Percentiles rank a stretch among this genome's conserved stretches.
These are phyloP conservation scores for Dendrolimus punctatus DNA, from an alignment of 1,140 invertebrate genomes.

Conservation along the genomic window DNA sequence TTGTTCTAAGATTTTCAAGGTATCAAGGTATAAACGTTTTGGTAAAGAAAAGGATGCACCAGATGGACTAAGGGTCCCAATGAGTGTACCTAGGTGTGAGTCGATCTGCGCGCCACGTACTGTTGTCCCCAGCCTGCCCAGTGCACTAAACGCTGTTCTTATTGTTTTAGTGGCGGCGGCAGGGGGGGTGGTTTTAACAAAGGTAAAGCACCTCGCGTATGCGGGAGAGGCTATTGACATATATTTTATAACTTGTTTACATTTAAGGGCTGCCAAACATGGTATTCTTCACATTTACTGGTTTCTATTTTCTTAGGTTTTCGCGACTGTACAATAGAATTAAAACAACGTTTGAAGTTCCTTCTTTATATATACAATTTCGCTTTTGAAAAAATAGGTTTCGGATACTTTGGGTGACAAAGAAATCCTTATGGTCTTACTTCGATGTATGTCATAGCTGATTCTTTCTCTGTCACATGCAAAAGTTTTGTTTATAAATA, in stretches of 20 bases:
- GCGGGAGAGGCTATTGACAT: slow-evolving; percentile 79
- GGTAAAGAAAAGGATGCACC: slow-evolving; percentile 62
- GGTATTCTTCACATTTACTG: slow-evolving; percentile 21
- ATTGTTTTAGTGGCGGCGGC: slow-evolving; percentile 90
- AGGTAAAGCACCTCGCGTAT: slow-evolving; percentile 85
- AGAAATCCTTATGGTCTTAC: too few species aligned
- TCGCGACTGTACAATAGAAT: neutral
- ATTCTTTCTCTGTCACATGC: too few species aligned
- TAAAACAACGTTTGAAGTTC: neutral
- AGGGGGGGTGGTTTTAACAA: slow-evolving; percentile 89
- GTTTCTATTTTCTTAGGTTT: slow-evolving; percentile 3
- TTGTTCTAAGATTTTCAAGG: slow-evolving; percentile 63
- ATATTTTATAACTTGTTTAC: slow-evolving; percentile 74
- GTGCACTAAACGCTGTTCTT: slow-evolving; percentile 80
- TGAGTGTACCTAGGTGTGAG: slow-evolving; percentile 75
- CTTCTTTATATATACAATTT: too few species aligned
- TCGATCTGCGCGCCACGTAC: slow-evolving; percentile 71
- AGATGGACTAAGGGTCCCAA: slow-evolving; percentile 72
- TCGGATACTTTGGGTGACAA: too few species aligned
- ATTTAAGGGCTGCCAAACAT: slow-evolving; percentile 63
- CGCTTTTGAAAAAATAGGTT: too few species aligned
- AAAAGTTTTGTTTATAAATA: too few species aligned
- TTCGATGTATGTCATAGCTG: too few species aligned
- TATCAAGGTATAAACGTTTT: slow-evolving; percentile 54
- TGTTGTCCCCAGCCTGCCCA: slow-evolving; percentile 76